phyloP scores from a whole-genome alignment of 2,113 vertebrate species.

The Paratilapia polleni region DNA sequence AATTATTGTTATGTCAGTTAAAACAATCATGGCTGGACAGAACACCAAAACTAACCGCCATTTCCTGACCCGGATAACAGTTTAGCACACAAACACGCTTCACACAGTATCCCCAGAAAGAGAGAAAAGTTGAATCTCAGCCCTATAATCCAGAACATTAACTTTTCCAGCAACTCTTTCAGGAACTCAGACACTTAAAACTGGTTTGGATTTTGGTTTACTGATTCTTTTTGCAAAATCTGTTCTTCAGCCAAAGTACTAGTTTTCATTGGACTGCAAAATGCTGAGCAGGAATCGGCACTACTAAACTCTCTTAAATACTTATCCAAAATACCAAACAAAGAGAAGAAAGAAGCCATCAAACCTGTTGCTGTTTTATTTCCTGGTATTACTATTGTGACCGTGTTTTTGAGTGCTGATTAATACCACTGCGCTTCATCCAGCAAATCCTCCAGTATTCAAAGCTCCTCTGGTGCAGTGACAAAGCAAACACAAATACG shows the following conservation, averaged over 20 bases:
- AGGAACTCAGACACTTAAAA: background rate
- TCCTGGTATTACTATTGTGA: background rate
- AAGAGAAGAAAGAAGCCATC: background rate
- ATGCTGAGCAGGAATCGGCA: background rate
- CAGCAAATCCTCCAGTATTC: no score
- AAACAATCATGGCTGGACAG: background rate
- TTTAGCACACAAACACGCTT: background rate
- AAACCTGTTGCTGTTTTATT: background rate
- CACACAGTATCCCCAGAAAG: no score
- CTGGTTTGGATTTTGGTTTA: background rate
- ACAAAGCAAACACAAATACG: background rate
- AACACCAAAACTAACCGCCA: background rate
- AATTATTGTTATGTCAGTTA: background rate
- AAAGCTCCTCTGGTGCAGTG: background rate
- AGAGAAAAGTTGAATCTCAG: background rate
- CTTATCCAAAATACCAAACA: background rate
- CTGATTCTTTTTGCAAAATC: background rate
- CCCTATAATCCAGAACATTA: background rate
- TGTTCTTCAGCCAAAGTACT: background rate
- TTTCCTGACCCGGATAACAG: background rate
- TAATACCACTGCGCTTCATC: background rate
- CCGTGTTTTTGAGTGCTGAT: no score
- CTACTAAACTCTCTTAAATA: background rate
- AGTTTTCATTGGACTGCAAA: background rate
- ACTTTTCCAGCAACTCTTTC: background rate